Base-by-base conservation (phyloP, 1,140 invertebrate species). In the Rhopalosiphum padi region DNA sequence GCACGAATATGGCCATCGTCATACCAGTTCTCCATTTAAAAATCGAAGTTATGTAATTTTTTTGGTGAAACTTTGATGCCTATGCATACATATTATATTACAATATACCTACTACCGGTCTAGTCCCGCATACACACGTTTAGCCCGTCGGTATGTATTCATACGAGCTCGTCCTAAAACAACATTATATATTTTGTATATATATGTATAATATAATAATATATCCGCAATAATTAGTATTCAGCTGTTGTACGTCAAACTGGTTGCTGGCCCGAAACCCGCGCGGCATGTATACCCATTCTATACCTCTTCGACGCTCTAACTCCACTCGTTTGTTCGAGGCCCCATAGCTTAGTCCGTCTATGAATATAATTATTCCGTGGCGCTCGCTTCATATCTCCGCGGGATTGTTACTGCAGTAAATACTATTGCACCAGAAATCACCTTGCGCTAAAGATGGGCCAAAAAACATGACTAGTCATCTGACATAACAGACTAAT, bases 341-440 rank as follows among this genome's bases (percentile, higher is more conserved):
- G 51, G 94, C 94, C 94, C n/a, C 41, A 22, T n/a, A 88, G 86
- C 86, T 88, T 30, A 18, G n/a, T 18, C 43, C 83, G 41, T 86
- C 30, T 5, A 48, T 83, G 2, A 8, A 22, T 83, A 41, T 23
- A 86, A 86, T 86, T 35, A 88, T 88, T 88, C n/a, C n/a, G 2
- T 23, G n/a, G 15, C 43, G 43, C 15, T 18, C 46, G 18, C n/a
- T 41, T 30, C 15, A n/a, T 77, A 30, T 68, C 30, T 77, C n/a
- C 30, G 15, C 30, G 30, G 60, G 60, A 77, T 77, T n/a, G 60
- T 30, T 68, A 30, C 30, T 68, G 60, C 0, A 68, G 30, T 68
- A 68, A 68, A n/a, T 68, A n/a, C 15, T 77, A 77, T 77, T 77
- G 60, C n/a, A 77, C 30, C 30, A 68, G 30, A 68, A 15, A 4